A percentile compares a stretch with the other conserved stretches of the same genome.
Evolutionary conservation across 2,113 vertebrate species (phyloP).

Genomic region (Gambusia holbrooki): DNA sequence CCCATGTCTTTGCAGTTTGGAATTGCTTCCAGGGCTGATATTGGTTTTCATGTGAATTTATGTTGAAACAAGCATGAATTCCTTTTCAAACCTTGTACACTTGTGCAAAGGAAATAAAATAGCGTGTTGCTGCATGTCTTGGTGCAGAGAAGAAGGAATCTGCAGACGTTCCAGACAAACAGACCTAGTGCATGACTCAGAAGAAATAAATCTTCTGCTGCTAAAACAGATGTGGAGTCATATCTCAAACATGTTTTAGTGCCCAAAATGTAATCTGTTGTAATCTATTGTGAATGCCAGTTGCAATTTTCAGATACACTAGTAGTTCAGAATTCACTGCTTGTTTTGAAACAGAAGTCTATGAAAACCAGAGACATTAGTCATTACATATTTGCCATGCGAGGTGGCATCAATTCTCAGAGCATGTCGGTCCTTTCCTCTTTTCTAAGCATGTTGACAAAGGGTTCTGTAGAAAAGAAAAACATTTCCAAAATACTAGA

Average conservation of each 20-base stretch:
- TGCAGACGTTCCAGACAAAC: conserved; percentile 58
- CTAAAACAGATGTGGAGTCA: conserved; percentile 49
- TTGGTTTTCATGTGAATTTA: conserved; percentile 15
- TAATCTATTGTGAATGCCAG: neutral
- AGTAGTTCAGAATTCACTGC: neutral
- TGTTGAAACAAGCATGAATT: neutral
- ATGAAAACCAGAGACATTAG: neutral
- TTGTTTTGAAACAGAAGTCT: neutral
- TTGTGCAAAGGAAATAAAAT: conserved; percentile 13
- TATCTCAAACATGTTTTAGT: conserved; percentile 4
- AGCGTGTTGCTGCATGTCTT: conserved; percentile 54
- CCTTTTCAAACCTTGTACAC: conserved; percentile 11
- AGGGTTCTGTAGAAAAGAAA: neutral
- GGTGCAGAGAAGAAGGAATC: conserved; percentile 56
- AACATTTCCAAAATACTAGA: neutral
- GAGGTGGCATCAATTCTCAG: neutral
- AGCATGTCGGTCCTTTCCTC: neutral
- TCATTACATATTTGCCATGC: neutral
- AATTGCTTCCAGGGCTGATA: conserved; percentile 10
- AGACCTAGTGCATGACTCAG: conserved; percentile 70
- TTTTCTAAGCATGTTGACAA: neutral
- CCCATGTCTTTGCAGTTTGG: conserved; percentile 65
- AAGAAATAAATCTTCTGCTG: conserved; percentile 35
- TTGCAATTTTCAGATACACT: neutral
- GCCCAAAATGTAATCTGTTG: conserved; percentile 1